phyloP scores from a whole-genome alignment of 2,113 vertebrate genomes.

The Xiphias gladius region DNA sequence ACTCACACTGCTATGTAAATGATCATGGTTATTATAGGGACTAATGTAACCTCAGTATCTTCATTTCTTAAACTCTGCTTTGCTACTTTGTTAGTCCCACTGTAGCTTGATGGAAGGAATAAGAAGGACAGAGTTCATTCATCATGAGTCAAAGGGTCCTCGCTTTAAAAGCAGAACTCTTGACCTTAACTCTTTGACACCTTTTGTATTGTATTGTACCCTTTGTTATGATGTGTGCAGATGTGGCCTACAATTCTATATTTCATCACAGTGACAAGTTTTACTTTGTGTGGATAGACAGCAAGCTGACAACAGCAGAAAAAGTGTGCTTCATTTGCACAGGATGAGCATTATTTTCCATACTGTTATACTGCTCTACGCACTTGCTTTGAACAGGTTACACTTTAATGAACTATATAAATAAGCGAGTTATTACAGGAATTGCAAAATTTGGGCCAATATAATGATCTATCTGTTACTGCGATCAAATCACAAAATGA shows the following conservation, averaged over 20 bases:
- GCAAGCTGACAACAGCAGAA: background rate
- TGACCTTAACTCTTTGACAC: background rate
- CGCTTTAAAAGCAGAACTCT: background rate
- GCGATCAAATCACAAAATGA: constrained; percentile 17
- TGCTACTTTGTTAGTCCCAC: background rate
- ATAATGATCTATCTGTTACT: constrained; percentile 16
- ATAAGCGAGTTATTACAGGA: background rate
- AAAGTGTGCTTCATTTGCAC: background rate
- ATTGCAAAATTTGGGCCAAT: background rate
- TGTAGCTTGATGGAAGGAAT: background rate
- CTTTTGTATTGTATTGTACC: background rate
- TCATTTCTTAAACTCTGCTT: background rate
- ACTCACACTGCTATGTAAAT: background rate
- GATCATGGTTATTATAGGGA: background rate
- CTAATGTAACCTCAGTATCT: background rate
- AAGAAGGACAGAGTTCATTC: background rate
- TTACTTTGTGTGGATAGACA: background rate
- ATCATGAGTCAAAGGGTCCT: background rate
- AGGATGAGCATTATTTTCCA: background rate
- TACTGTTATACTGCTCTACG: background rate
- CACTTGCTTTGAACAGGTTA: background rate
- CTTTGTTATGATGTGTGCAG: background rate
- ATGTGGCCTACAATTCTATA: background rate
- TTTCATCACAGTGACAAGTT: background rate
- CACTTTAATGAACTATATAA: background rate